Conservation (phyloP, 2,113 vertebrate species). For the Calidris pygmaea region DNA sequence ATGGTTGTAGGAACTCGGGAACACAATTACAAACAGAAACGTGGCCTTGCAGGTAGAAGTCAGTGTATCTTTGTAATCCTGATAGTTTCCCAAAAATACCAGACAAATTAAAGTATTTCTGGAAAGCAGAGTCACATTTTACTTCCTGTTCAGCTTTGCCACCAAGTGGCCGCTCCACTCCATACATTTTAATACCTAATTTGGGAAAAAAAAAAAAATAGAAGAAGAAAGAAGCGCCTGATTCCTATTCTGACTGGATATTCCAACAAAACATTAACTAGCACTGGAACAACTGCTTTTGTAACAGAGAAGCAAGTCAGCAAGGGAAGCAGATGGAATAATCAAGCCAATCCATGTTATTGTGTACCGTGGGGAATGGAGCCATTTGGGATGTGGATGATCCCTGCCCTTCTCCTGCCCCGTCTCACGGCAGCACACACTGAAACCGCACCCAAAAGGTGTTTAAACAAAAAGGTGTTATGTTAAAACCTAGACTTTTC, state of each 20-base stretch:
- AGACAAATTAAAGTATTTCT: background rate
- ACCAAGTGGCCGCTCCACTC: constrained; percentile 15
- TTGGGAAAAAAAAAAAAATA: background rate
- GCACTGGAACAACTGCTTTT: background rate
- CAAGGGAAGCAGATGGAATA: background rate
- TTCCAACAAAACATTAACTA: background rate
- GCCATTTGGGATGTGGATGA: background rate
- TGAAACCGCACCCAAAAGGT: background rate
- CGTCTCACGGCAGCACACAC: background rate
- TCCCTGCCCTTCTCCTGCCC: background rate
- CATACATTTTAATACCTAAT: background rate
- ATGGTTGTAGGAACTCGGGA: background rate
- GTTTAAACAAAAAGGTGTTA: background rate
- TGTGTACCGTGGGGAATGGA: background rate
- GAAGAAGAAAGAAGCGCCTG: too few relatives aligned
- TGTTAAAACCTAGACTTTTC: background rate
- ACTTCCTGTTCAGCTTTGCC: constrained; percentile 44
- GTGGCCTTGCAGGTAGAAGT: background rate
- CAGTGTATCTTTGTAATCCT: background rate
- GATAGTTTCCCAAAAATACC: background rate
- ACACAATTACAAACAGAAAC: background rate
- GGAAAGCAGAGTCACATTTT: background rate
- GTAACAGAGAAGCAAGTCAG: background rate
- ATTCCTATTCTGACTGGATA: background rate
- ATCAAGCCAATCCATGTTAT: background rate